Percentiles rank a stretch among this genome's conserved stretches.
These are phyloP conservation scores for Orussus abietinus DNA, from an alignment of 1,140 invertebrate genomes.

Conservation along the genomic window DNA sequence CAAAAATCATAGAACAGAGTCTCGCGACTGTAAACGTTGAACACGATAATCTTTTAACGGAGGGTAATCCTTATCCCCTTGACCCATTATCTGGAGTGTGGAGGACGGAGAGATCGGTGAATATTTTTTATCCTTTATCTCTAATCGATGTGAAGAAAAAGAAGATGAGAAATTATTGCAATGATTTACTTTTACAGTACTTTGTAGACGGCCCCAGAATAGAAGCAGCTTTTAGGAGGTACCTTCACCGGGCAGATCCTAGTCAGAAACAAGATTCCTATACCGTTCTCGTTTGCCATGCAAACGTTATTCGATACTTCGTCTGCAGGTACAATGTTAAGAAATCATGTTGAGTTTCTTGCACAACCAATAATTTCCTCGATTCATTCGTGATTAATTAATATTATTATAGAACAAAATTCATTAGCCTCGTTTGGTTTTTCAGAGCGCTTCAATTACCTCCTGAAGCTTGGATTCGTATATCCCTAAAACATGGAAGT, in stretches of 20 bases:
- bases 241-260: constrained; percentile 85
- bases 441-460: constrained; percentile 94
- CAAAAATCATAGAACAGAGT: constrained; percentile 72
- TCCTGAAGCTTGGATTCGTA: constrained; percentile 91
- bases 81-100: constrained; percentile 86
- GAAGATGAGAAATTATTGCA: constrained; percentile 13
- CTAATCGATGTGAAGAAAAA: neutral
- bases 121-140: constrained; percentile 20
- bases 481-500: constrained; percentile 87
- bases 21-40: constrained; percentile 57
- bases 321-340: constrained; percentile 73
- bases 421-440: constrained; percentile 28
- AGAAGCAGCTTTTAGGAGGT: constrained; percentile 92
- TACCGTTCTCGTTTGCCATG: constrained; percentile 94
- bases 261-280: constrained; percentile 80
- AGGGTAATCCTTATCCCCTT: constrained; percentile 91
- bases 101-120: constrained; percentile 78
- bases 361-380: neutral
- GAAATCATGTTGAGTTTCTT: constrained; percentile 11
- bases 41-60: constrained; percentile 70
- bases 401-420: constrained; percentile 4
- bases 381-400: constrained; percentile 1
- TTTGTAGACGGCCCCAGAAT: constrained; percentile 93
- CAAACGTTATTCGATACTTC: constrained; percentile 97
- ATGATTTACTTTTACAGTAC: constrained; percentile 65